These are phyloP conservation scores for Oceanites oceanicus DNA, from an alignment of 2,113 vertebrate species.

Conservation along the genomic window DNA sequence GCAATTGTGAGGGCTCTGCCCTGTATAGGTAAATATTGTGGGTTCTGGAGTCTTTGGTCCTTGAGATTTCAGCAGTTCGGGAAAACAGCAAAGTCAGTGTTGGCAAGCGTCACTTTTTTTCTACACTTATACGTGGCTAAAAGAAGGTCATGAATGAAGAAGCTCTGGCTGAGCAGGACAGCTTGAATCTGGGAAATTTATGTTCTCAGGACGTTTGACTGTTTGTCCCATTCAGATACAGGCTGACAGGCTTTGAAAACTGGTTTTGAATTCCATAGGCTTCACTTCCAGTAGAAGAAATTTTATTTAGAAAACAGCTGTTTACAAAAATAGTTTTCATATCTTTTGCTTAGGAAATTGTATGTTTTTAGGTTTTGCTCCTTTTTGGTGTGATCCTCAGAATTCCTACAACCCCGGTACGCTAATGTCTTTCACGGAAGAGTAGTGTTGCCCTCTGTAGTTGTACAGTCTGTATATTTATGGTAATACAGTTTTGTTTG, in stretches of 20 bases:
- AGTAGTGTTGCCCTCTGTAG: background rate
- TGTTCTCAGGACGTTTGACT: background rate
- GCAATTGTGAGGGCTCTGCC: background rate
- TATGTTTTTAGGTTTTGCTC: background rate
- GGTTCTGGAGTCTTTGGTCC: background rate
- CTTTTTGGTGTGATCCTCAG: background rate
- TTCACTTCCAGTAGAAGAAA: background rate
- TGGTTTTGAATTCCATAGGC: background rate
- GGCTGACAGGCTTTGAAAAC: background rate
- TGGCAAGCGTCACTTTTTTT: accelerated
- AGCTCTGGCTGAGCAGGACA: background rate
- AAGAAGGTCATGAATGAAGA: background rate
- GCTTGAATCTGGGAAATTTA: background rate
- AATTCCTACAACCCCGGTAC: background rate
- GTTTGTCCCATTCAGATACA: background rate
- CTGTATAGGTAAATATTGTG: background rate
- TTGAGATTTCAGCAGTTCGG: background rate
- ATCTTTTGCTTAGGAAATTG: background rate
- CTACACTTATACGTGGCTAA: background rate
- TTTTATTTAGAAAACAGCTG: background rate
- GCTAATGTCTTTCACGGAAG: background rate
- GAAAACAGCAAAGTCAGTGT: background rate
- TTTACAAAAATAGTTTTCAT: background rate
- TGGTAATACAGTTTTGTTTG: background rate
- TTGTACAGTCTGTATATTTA: background rate